Evolutionary conservation across 2,113 vertebrate species (phyloP).

Genomic region (Lasiurus cinereus): DNA sequence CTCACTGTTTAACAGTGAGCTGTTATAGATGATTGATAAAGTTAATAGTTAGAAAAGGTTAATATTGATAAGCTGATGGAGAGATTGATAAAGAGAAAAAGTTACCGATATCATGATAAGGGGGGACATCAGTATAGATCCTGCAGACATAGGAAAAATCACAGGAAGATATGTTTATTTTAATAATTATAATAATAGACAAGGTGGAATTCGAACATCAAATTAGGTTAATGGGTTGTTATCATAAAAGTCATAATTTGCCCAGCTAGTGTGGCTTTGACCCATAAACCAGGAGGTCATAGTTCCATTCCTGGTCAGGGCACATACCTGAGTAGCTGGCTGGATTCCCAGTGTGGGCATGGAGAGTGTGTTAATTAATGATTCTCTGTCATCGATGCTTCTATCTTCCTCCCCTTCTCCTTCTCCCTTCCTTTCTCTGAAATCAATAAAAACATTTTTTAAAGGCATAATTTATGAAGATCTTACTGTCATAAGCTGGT

Average conservation of each 20-base stretch:
- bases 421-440: too few species aligned
- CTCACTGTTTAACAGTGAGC: background rate
- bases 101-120: background rate
- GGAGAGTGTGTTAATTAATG: too few species aligned
- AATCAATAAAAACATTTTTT: too few species aligned
- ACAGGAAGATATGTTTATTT: background rate
- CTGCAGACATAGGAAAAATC: background rate
- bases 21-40: background rate
- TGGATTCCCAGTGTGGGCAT: too few species aligned
- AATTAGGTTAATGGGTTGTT: background rate
- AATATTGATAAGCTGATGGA: background rate
- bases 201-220: background rate
- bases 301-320: too few species aligned
- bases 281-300: too few species aligned
- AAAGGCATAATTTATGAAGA: background rate
- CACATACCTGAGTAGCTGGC: too few species aligned
- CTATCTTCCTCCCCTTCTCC: too few species aligned
- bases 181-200: constrained; percentile 5
- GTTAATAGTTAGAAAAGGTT: background rate
- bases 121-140: background rate
- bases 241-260: background rate
- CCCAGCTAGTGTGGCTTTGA: too few species aligned
- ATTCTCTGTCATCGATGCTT: too few species aligned
- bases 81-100: constrained; percentile 26
- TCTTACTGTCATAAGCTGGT: background rate